These are phyloP conservation scores for Polylopha cassiicola DNA, from an alignment of 2,888 invertebrate species.

Conservation along the genomic window DNA sequence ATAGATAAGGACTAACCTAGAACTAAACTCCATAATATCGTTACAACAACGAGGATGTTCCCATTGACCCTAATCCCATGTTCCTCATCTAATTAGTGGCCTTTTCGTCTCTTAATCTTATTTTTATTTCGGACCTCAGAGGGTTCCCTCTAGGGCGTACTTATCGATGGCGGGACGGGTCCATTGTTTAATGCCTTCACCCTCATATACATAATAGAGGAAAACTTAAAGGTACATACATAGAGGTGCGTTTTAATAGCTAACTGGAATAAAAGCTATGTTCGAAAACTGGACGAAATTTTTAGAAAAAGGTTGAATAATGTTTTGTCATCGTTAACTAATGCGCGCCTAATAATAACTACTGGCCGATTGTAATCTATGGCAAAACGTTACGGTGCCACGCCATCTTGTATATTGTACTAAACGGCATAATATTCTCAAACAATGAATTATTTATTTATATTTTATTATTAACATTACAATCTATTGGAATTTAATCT, in stretches of 20 bases:
- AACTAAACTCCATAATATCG: conserved; percentile 23
- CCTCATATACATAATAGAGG: conserved; percentile 21
- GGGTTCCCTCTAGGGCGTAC: conserved; percentile 33
- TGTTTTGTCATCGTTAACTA: no score
- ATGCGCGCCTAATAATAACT: no score
- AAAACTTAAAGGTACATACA: conserved; percentile 12
- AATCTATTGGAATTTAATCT: no score
- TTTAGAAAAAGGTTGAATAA: no score
- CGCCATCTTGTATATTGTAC: no score
- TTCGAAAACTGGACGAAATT: no score
- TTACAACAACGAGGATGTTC: conserved; percentile 34
- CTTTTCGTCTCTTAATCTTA: conserved; percentile 47
- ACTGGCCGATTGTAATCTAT: no score
- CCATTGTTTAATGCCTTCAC: conserved; percentile 24
- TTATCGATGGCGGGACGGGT: conserved; percentile 33
- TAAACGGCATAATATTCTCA: no score
- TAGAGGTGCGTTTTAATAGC: conserved; percentile 10
- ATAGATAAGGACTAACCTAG: no score
- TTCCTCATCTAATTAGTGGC: conserved; percentile 60
- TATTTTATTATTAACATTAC: no score
- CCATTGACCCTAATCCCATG: conserved; percentile 53
- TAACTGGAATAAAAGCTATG: conserved; percentile 8
- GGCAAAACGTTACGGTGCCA: no score
- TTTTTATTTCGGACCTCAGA: conserved; percentile 44
- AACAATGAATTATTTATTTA: no score